Conservation (phyloP, 2,797 vertebrate genomes). For the Dicrostonyx torquatus region DNA sequence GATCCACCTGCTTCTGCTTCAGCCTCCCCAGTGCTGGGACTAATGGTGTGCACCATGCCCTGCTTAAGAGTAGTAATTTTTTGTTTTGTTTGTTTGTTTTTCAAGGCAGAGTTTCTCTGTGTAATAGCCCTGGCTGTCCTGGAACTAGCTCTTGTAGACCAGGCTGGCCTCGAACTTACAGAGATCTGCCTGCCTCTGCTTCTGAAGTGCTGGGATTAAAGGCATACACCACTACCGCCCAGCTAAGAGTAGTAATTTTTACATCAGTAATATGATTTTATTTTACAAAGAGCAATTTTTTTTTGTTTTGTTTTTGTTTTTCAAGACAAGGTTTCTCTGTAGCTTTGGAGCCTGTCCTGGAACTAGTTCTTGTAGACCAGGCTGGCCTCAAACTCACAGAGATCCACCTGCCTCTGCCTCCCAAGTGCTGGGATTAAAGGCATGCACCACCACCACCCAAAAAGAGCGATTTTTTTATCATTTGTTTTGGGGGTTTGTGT, state of each 20-base stretch:
- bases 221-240: background rate
- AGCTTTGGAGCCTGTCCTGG: too few relatives aligned
- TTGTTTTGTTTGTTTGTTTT: too few relatives aligned
- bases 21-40: background rate
- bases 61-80: background rate
- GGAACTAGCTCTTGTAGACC: background rate
- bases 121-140: too few relatives aligned
- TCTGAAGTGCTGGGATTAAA: background rate
- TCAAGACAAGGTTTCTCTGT: too few relatives aligned
- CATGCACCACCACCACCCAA: too few relatives aligned
- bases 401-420: too few relatives aligned
- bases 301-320: too few relatives aligned
- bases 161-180: background rate
- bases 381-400: too few relatives aligned
- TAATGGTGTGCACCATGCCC: background rate
- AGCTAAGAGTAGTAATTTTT: background rate
- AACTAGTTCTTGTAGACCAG: too few relatives aligned
- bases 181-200: background rate
- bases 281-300: background rate
- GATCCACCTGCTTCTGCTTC: background rate
- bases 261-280: slow-evolving; percentile 53
- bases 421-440: too few relatives aligned
- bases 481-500: background rate
- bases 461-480: too few relatives aligned
- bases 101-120: too few relatives aligned